Conservation (phyloP, 2,888 invertebrate species). For the Lasioglossum lativentre region DNA sequence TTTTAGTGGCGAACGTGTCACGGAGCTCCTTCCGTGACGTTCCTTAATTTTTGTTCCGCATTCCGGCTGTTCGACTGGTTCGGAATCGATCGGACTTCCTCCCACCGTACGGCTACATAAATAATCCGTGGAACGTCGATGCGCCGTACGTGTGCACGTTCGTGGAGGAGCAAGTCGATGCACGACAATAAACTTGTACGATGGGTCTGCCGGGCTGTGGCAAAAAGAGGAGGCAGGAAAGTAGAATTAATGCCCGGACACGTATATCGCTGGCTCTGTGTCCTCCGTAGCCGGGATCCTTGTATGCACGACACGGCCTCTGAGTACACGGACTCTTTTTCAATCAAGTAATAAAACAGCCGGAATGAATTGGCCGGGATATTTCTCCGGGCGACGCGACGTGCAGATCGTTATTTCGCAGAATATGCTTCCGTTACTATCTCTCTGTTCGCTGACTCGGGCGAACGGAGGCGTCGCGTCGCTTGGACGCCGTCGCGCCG, state of each 20-base stretch:
- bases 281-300: conserved; percentile 30
- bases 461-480: neutral
- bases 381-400: conserved; percentile 44
- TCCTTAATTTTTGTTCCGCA: conserved; percentile 62
- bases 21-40: conserved; percentile 55
- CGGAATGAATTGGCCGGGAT: conserved; percentile 44
- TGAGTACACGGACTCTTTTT: conserved; percentile 48
- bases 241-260: conserved; percentile 52
- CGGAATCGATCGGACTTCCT: conserved; percentile 56
- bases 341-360: conserved; percentile 56
- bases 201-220: conserved; percentile 20
- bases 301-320: conserved; percentile 37
- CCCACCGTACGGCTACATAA: conserved; percentile 47
- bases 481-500: neutral
- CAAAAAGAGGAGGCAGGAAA: conserved; percentile 37
- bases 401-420: conserved; percentile 55
- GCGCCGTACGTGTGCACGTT: conserved; percentile 12
- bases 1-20: neutral
- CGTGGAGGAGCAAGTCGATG: conserved; percentile 38
- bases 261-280: conserved; percentile 41
- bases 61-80: conserved; percentile 30
- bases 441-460: conserved; percentile 1
- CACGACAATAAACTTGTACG: conserved; percentile 58
- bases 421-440: conserved; percentile 51
- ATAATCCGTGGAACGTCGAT: conserved; percentile 57